Conservation (phyloP, 1,140 invertebrate species). For the Aphaenogaster rudis region DNA sequence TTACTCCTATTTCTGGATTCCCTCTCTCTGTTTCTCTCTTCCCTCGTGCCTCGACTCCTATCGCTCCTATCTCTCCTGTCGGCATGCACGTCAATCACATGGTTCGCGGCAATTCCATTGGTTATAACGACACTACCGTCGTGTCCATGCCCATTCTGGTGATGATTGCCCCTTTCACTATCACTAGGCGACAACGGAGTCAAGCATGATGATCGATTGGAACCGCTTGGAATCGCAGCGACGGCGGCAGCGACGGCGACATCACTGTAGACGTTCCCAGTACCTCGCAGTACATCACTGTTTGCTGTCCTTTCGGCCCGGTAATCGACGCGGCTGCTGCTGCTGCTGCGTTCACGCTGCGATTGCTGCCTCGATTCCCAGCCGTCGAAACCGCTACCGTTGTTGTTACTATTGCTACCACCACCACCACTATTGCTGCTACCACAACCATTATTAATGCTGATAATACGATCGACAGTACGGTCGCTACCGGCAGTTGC, state of each 20-base stretch:
- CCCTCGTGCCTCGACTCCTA: slow-evolving; percentile 68
- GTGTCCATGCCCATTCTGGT: slow-evolving; percentile 69
- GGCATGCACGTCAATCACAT: slow-evolving; percentile 43
- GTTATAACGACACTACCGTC: background rate
- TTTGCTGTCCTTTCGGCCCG: slow-evolving; percentile 78
- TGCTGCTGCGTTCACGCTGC: slow-evolving; percentile 72
- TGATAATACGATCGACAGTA: slow-evolving; percentile 70
- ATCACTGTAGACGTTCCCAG: slow-evolving; percentile 51
- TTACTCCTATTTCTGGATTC: slow-evolving; percentile 63
- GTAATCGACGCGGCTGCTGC: slow-evolving; percentile 73
- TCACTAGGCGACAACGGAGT: slow-evolving; percentile 77
- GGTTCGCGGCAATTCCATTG: background rate
- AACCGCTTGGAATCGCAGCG: background rate
- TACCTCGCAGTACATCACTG: slow-evolving; percentile 73
- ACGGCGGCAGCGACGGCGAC: slow-evolving; percentile 8
- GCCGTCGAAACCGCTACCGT: slow-evolving; percentile 60
- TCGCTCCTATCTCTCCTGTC: slow-evolving; percentile 73
- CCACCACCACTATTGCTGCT: slow-evolving; percentile 77
- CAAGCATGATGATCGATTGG: slow-evolving; percentile 67
- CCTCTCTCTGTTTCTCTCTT: slow-evolving; percentile 63
- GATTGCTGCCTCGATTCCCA: slow-evolving; percentile 74
- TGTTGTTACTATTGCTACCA: slow-evolving; percentile 66
- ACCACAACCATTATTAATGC: slow-evolving; percentile 72
- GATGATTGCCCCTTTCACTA: slow-evolving; percentile 76
- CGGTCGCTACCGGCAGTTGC: slow-evolving; percentile 77